Base-by-base conservation (phyloP, 2,113 vertebrate species). In the Scomber scombrus region DNA sequence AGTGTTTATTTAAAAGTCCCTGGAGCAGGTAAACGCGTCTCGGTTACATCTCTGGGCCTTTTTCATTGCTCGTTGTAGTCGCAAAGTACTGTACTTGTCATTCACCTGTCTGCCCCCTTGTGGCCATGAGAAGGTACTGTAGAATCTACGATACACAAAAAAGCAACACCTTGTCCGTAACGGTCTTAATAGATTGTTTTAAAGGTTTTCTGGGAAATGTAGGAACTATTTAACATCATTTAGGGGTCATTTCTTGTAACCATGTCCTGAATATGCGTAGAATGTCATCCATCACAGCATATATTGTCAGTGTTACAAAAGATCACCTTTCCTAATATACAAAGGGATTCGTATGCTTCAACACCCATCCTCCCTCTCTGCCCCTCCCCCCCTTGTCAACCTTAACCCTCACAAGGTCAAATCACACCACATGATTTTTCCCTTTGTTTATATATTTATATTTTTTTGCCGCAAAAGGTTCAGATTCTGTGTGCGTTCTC, bases 371-470 rank as follows among this genome's bases (percentile, higher is more conserved):
- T 26, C 23, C 75, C 40, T 34, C 58, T 23, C 26, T 43, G 2
- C 6, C 9, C 34, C 8, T 9, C 9, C 8, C 34, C 6, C 9
- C 26, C 40, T 2, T 9, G 19, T 61, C 49, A 60, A n/a, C 66
- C 69, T 52, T 40, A 34, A 40, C 49, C 51, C 52, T 54, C 9
- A 62, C 63, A 71, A 78, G 85, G 50, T 90, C 86, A 89, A 89
- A 87, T 61, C 54, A 46, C 75, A 70, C 81, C 51, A 18, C 29
- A 11, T 4, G 12, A 40, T 81, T 79, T 70, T n/a, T 18, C 51
- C 56, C 1, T 46, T 65, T 81, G 40, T 76, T 45, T 87, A 85
- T 91, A 87, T 92, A 92, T 92, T 87, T 71, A 75, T 76, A 12
- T 63, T 64, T 56, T 69, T 26, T 21, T 60, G 34, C 69, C 46